Percentiles rank a stretch among this genome's conserved stretches.
Evolutionary conservation across 2,797 vertebrate genomes (phyloP).

Genomic region (Peromyscus melanophrys): DNA sequence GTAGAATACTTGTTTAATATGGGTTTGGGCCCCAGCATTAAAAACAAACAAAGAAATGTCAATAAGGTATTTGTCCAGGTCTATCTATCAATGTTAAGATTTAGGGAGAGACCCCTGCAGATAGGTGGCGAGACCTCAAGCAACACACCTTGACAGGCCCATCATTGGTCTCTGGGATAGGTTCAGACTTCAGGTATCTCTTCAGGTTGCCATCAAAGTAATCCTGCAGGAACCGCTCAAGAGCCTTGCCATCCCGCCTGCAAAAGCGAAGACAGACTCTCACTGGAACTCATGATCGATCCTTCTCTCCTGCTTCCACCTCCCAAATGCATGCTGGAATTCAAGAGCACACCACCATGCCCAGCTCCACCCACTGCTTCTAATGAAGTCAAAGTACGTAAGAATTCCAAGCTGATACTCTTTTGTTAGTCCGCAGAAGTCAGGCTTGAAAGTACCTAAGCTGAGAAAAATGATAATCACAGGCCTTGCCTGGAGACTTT

Average conservation of each 20-base stretch:
- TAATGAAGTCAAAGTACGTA: constrained; percentile 8
- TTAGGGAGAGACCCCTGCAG: neutral
- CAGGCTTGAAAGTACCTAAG: constrained; percentile 37
- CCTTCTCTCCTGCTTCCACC: neutral
- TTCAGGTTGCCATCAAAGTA: constrained; percentile 97
- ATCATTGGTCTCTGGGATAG: constrained; percentile 95
- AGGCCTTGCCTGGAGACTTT: constrained; percentile 26
- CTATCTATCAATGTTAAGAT: neutral
- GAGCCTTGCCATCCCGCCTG: constrained; percentile 97
- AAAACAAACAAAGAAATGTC: neutral
- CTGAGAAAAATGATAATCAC: constrained; percentile 5
- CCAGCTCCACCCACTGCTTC: neutral
- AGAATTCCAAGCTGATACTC: constrained; percentile 45
- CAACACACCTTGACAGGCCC: constrained; percentile 96
- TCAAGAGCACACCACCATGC: neutral
- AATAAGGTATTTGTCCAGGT: neutral
- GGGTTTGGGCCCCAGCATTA: neutral
- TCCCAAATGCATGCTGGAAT: neutral
- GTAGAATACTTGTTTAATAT: neutral
- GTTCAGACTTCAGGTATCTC: constrained; percentile 97
- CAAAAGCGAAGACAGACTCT: constrained; percentile 64
- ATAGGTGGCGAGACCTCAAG: neutral
- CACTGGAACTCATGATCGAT: neutral
- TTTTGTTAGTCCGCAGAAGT: constrained; percentile 22
- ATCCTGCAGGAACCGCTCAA: constrained; percentile 96